Base-by-base conservation (phyloP, 2,797 vertebrate genomes). In the Linurgus olivaceus region DNA sequence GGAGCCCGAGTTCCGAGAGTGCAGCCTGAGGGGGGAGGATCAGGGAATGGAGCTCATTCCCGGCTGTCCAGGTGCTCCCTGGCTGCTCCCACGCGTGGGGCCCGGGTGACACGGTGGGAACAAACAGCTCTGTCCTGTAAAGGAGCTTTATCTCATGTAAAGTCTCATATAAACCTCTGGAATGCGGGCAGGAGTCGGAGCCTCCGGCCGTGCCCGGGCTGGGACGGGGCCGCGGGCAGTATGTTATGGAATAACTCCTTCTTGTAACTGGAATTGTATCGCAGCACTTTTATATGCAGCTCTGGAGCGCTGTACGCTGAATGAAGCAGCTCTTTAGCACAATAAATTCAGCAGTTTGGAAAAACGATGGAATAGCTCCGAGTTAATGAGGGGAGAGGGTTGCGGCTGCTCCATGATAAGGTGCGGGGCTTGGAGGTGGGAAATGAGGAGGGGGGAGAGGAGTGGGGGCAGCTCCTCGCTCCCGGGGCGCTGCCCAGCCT, bases 1-100 rank as follows among this genome's bases (percentile, higher is more conserved):
- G 96, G 28, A 98, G 97, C 70, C 97, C 95, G 9, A 83, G 61
- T 18, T 99, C 98, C 17, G 88, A 97, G 84, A 92, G 96, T 0
- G 90, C 71, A 1, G 94, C 74, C 0, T 98, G 90, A 93, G 0
- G 38, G 45, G 50, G 55, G 38, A 40, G 23, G 1, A 33, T 33
- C 0, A 1, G 26, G 2, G 7, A 77, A 82, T 65, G 55, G 45
- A 70, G 28, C 57, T 8, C 6, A 28, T 68, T 54, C 31, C 18
- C 3, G 7, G 6, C 37, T 85, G 25, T 10, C 42, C 5, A 11
- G 29, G 5, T 7, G 11, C n/a, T 66, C 62, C 71, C 59, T 19
- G 54, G 29, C 80, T 61, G 59, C 38, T 55, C 42, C 62, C 28
- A 10, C 0, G 0, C 1, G 0, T 3, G 25, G 19, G 50, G 28